Evolutionary conservation across 2,113 vertebrate species (phyloP), one percentile per base, ranked within the genome.

Genomic region (Panthera uncia): DNA sequence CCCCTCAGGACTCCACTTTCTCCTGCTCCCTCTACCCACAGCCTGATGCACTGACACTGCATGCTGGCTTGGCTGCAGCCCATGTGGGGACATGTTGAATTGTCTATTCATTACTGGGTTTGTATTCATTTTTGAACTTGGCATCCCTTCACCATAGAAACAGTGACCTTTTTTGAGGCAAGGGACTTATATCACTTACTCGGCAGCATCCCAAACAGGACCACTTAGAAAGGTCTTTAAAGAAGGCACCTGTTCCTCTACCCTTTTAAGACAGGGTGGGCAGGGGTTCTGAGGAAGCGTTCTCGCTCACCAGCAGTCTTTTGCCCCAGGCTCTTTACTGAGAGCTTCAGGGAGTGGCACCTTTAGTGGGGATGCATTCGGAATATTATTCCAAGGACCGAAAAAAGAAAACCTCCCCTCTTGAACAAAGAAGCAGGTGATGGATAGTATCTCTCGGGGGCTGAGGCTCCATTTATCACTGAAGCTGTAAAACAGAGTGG

Each of bases 41-140:
- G 33, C 65, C 33, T 10, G 38, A 21, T 0, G 2, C n/a, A 29
- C 38, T 4, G 12, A 38, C 36, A 33, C 0, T 78, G 52, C 78
- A 4, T 16, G 6, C 19, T 14, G 38, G 52, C 45, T 92, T 81
- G 50, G 45, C 1, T 61, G 29, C 16, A 61, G 66, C 66, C 57
- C 41, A 9, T 15, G 19, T 2, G 4, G 36, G 41, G 74, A 61
- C 29, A 79, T 16, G 0, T 14, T 86, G 69, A 41, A 33, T n/a
- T 41, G 15, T 74, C n/a, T 65, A 4, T 41, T 45, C 41, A 31
- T 57, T 36, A 79, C 29, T 45, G 57, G 36, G 79, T 23, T 86
- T 83, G 11, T 55, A 85, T 13, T 82, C 55, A 84, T 45, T n/a
- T 93, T 21, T 61, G 31, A 97, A 79, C 61, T 6, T 61, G 73